Base-by-base conservation (phyloP, 2,888 invertebrate genomes). In the Dasypogon diadema region DNA sequence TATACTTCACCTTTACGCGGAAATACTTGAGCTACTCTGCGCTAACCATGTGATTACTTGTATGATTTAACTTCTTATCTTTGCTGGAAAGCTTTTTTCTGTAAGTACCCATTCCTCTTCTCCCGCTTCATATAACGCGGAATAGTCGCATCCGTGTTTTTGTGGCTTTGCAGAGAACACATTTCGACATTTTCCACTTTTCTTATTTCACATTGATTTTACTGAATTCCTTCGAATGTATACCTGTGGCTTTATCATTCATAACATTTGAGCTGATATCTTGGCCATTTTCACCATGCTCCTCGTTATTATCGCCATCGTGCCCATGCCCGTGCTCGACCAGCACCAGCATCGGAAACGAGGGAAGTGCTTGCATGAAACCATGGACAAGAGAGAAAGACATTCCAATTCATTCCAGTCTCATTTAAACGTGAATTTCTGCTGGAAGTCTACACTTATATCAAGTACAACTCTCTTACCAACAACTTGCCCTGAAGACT, bases 1-100 rank as follows among this genome's bases (percentile, higher is more conserved):
- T 85, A 85, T 84, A 85, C 85, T 85, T 85, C 83, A 83, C 83
- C 83, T 84, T 83, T 83, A 77, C 79, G 72, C 81, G 82, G 82
- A 80, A 82, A 80, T 79, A 70, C 70, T 12, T 30, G 34, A 54
- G 24, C 56, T 37, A 60, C 77, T 74, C 54, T 34, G 24, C 37
- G 48, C 42, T 55, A 74, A 60, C 56, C 75, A 77, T 77, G 77
- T 48, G 70, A 58, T 70, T 77, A 60, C 60, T 74, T 77, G 54
- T 77, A 75, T 75, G 77, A 74, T 75, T 77, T 76, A 68, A 68
- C 63, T 72, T 72, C 72, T 72, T 72, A 73, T 56, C 73, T 55
- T 37, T n/a, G 42, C 16, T 16, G n/a, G 37, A 56, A 26, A 56
- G 56, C 73, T 73, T 56, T 54, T 54, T 54, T 54, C 30, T 51